Conservation (phyloP, 2,113 vertebrate species). For the Arvicanthis niloticus region DNA sequence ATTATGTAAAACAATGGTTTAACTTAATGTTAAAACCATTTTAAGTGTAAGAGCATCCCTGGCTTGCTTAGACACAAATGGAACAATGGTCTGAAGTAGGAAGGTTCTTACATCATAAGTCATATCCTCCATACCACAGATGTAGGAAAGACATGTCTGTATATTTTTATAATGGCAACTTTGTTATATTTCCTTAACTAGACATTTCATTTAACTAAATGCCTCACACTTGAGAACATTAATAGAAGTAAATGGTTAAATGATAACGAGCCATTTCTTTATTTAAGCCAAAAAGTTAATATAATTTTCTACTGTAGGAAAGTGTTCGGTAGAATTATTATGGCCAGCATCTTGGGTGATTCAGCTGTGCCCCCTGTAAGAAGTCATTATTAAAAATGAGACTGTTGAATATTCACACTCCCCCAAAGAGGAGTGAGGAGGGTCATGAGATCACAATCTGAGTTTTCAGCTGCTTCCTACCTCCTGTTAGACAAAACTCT, state of each 20-base stretch:
- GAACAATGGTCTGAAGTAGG: background rate
- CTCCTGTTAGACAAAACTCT: background rate
- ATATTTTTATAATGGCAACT: background rate
- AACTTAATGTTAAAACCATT: background rate
- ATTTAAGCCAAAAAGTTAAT: background rate
- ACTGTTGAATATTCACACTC: background rate
- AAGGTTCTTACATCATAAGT: background rate
- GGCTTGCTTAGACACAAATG: background rate
- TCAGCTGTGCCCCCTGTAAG: background rate
- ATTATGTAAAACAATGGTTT: background rate
- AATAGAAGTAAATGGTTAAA: background rate
- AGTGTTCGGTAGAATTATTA: background rate
- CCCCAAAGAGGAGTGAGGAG: background rate
- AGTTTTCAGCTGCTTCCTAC: background rate
- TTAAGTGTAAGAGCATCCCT: background rate
- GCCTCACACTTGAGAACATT: background rate
- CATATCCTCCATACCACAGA: background rate
- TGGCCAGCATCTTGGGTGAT: background rate
- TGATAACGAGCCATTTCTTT: background rate
- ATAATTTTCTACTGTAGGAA: background rate
- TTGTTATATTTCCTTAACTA: background rate
- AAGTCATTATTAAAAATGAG: background rate
- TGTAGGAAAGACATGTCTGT: background rate
- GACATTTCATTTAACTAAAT: background rate
- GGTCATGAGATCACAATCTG: background rate